Base-by-base conservation (phyloP, 2,113 vertebrate genomes). In the Etheostoma spectabile region DNA sequence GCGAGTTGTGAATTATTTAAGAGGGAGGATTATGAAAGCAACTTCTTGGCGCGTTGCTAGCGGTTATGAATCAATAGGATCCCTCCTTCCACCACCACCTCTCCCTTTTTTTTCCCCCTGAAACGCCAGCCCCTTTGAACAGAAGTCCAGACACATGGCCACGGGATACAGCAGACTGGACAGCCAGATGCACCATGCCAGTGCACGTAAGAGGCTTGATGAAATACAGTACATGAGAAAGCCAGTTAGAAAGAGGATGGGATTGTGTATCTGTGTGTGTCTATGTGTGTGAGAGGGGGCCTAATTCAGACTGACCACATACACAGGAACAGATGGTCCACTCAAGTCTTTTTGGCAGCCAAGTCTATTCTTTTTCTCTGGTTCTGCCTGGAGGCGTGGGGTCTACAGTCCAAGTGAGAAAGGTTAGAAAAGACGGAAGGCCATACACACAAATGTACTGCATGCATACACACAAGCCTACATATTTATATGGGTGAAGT, bases 1-100 rank as follows among this genome's bases (percentile, higher is more conserved):
- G 82, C 18, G 69, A 89, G 84, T 80, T 53, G 85, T 95, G 92
- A 95, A 95, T 94, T 92, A 94, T 95, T 94, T 85, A 95, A 81
- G 81, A 93, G 90, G 75, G 73, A 91, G 80, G 89, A 92, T 92
- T 94, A 92, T 94, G 89, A 93, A 92, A 91, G 88, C 82, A 80
- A 85, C 71, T 93, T 86, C 89, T 85, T 87, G 77, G 87, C 60
- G 4, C 65, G 77, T 80, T 86, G 91, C 89, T 90, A 27, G 87
- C 61, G 89, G 91, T 86, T 87, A 90, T 92, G 91, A 94, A 93
- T 93, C 87, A 18, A 90, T 92, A 91, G 53, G 52, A 90, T 81
- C 68, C 62, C 83, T 38, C 74, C 75, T 48, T 46, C 45, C 30
- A 6, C 2, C 64, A 15, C 18, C 79, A 15, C 38, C 53, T 1